phyloP scores from a whole-genome alignment of 1,140 invertebrate genomes.

The Aphidius gifuensis region DNA sequence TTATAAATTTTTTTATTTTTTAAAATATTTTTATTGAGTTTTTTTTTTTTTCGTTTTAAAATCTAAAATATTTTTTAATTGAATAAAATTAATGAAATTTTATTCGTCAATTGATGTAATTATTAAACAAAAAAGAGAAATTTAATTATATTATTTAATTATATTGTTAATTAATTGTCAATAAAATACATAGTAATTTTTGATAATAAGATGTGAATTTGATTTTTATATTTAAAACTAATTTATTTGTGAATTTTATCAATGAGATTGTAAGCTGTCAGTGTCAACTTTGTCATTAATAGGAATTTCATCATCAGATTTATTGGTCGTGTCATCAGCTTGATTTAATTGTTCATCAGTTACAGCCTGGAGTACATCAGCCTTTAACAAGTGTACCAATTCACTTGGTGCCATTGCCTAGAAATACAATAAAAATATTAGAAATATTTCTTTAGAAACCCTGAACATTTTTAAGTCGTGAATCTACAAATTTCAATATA shows the following conservation, averaged over 20 bases:
- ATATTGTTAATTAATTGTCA: neutral
- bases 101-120: too few relatives aligned
- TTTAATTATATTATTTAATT: neutral
- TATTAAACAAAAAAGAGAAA: too few relatives aligned
- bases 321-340: neutral
- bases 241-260: neutral
- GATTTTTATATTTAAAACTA: neutral
- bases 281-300: neutral
- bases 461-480: conserved; percentile 43
- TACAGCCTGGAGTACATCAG: conserved; percentile 48
- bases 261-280: too few relatives aligned
- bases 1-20: too few relatives aligned
- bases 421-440: conserved; percentile 19
- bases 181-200: neutral
- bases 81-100: too few relatives aligned
- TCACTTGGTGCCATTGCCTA: conserved; percentile 56
- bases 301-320: neutral
- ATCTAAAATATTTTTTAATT: too few relatives aligned
- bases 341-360: conserved; percentile 26
- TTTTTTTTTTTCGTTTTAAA: too few relatives aligned
- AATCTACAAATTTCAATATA: conserved; percentile 32
- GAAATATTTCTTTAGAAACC: conserved; percentile 19
- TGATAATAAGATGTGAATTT: neutral
- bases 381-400: conserved; percentile 56
- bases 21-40: too few relatives aligned